Base-by-base conservation (phyloP, 2,797 vertebrate species). In the Pseudomugil tenellus region DNA sequence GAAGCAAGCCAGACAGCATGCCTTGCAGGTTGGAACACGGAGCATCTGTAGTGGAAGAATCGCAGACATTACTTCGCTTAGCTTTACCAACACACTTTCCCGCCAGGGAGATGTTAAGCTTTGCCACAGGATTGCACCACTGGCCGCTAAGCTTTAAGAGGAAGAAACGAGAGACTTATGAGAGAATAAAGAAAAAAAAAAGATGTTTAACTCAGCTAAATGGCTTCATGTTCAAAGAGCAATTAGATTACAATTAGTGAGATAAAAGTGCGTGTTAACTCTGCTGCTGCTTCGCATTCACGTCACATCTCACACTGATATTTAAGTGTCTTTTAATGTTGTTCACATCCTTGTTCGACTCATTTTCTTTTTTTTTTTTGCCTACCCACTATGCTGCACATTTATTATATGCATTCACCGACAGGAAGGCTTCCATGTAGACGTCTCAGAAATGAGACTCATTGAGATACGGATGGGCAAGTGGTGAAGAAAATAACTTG, bases 21-120 rank as follows among this genome's bases (percentile, higher is more conserved):
- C 98, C 98, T 87, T 98, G 94, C 92, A 98, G 94, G 87, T 93
- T 94, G 3, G 98, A 98, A 67, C 98, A 99, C 0, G 96, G 96
- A 0, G 95, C 96, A 39, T 98, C 98, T 99, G 93, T 21, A 59
- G 61, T 0, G 41, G 32, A 29, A 31, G 23, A 39, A 37, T 35
- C n/a, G 32, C 34, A 23, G 53, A 70, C 53, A 67, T 63, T 19
- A 60, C 32, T 77, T 66, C 39, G 60, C 32, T 43, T 70, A 12
- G 26, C 64, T 58, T 60, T n/a, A 29, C 49, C 3, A 13, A 41
- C 80, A 72, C 77, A 78, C 29, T 61, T 82, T 77, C 69, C 83
- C 84, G 77, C 75, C 54, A 70, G 84, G 85, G 83, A 88, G 74
- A 77, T 52, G 75, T 87, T 84, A 76, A 80, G 69, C 75, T 63